Evolutionary conservation across 2,797 vertebrate genomes (phyloP), one percentile per base, ranked within the genome.

Genomic region (Pogonophryne albipinna): DNA sequence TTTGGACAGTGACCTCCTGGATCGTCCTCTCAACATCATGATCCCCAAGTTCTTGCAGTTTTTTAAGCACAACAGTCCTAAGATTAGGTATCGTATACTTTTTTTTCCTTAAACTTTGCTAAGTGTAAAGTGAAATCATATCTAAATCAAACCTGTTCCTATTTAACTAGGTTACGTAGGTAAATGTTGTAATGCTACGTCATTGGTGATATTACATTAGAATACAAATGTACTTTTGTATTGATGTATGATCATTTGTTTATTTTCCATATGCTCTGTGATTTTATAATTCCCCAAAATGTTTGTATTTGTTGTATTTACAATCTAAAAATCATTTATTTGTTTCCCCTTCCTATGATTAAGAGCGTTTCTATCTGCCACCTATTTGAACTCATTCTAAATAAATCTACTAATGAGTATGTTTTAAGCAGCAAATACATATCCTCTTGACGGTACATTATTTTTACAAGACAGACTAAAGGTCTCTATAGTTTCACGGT

Each of bases 11-110:
- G 98, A 99, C 90, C 93, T 97, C 72, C 93, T 99, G 89, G 97
- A 99, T 79, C 96, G 97, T 51, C 98, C 98, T 6, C 96, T 99
- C 49, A 99, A 99, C 93, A 95, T 99, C 88, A 99, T 99, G 97
- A 99, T 99, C 87, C 98, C 98, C 6, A 99, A 99, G 67, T 99
- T 99, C 89, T 86, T 99, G 85, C 98, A 99, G 87, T 99, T 99
- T 90, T 99, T 99, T 89, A 99, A 98, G 79, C 98, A 99, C 80
- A 98, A 84, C 94, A 99, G 98, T 89, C 97, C 98, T 14, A 99
- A 99, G 94, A 99, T 99, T 86, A 96, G 98, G 98, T 97, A 83
- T 44, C 0, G 27, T 13, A n/a, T 41, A 6, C n/a, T n/a, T n/a
- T n/a, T n/a, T n/a, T n/a, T n/a, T n/a, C n/a, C n/a, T n/a, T n/a